Percentiles rank a stretch among this genome's conserved stretches.
Evolutionary conservation across 1,140 invertebrate genomes (phyloP).

Genomic region (Eupeodes corollae): DNA sequence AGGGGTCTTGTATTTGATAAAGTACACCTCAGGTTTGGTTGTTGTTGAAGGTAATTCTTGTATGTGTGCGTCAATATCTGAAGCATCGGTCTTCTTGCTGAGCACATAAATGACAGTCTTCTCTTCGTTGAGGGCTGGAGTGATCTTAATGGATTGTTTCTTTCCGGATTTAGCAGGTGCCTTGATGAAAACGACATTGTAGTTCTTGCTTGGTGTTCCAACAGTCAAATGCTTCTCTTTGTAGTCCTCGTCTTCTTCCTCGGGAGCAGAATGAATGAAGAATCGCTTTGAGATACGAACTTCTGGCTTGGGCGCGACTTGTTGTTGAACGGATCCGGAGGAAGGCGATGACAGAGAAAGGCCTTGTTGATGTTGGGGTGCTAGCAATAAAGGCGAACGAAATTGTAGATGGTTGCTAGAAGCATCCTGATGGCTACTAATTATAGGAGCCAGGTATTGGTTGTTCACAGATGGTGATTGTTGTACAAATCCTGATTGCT

Average conservation of each 20-base stretch:
- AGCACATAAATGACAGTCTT: conserved; percentile 72
- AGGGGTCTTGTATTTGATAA: conserved; percentile 56
- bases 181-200: conserved; percentile 75
- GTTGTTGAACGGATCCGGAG: background rate
- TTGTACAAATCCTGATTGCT: background rate
- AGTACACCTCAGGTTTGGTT: conserved; percentile 54
- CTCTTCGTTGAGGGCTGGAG: conserved; percentile 53
- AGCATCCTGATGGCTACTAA: background rate
- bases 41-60: conserved; percentile 5
- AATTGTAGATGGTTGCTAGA: background rate
- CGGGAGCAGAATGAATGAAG: conserved; percentile 11
- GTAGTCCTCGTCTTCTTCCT: conserved; percentile 7
- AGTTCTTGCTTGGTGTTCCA: conserved; percentile 55
- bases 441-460: too few relatives aligned
- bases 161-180: conserved; percentile 54
- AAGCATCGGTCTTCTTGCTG: conserved; percentile 45
- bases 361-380: background rate
- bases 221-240: conserved; percentile 4
- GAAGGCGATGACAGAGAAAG: background rate
- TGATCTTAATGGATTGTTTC: conserved; percentile 47
- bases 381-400: background rate
- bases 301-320: background rate
- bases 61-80: conserved; percentile 7
- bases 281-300: conserved; percentile 11
- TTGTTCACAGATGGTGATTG: background rate